phyloP scores from a whole-genome alignment of 2,113 vertebrate genomes.

The Jaculus jaculus region DNA sequence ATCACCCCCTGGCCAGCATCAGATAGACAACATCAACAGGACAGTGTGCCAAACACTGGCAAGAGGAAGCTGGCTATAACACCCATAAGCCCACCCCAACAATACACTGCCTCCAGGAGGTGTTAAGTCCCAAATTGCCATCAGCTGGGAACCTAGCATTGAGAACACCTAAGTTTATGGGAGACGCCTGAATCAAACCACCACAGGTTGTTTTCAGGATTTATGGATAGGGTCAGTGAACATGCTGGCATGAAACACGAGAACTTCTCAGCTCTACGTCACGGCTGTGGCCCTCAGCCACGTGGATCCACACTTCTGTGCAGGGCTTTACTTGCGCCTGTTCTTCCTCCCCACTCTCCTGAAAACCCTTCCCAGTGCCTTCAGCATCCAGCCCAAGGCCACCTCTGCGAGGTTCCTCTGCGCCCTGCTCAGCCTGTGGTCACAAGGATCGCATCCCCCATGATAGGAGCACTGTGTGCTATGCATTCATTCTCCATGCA shows the following conservation, averaged over 20 bases:
- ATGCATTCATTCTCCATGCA: neutral
- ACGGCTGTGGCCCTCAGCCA: accelerated
- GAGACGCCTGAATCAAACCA: no score
- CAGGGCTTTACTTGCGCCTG: accelerated
- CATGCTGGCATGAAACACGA: neutral
- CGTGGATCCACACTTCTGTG: accelerated
- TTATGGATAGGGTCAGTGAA: neutral
- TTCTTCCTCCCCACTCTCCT: neutral
- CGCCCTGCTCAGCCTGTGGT: neutral
- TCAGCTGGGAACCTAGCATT: no score
- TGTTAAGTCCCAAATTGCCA: no score
- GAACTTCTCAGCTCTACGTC: neutral
- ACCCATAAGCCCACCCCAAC: no score
- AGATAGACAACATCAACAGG: no score
- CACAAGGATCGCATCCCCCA: accelerated
- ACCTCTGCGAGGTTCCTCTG: neutral
- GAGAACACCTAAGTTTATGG: no score
- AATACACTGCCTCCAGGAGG: no score
- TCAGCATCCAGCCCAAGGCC: neutral
- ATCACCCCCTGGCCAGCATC: no score
- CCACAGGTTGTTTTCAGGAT: no score
- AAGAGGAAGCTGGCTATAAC: no score
- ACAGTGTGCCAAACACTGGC: no score
- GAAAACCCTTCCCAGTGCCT: accelerated
- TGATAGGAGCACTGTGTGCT: neutral